Evolutionary conservation across 2,797 vertebrate genomes (phyloP).

Genomic region (Cetoscarus ocellatus): DNA sequence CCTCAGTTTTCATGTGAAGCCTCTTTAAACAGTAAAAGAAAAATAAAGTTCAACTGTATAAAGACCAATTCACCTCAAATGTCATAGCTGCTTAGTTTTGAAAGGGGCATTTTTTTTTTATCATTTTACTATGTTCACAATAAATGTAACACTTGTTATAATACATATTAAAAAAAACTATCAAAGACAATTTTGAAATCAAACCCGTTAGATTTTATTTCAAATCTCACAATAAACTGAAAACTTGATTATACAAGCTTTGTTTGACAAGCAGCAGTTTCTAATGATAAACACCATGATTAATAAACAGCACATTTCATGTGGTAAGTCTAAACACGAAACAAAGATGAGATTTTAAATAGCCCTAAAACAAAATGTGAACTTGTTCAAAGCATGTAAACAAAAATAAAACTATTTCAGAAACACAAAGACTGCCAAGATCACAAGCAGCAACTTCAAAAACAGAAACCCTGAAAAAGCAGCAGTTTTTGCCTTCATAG

Average conservation of each 20-base stretch:
- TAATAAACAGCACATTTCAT: conserved; percentile 25
- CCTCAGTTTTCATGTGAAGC: no score
- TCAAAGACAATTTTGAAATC: not conserved
- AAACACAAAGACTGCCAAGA: conserved; percentile 26
- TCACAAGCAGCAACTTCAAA: conserved; percentile 30
- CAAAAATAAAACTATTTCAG: conserved; percentile 16
- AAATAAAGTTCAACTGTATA: no score
- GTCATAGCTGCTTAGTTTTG: no score
- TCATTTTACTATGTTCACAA: not conserved
- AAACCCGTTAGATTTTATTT: conserved; percentile 62
- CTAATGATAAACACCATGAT: conserved; percentile 20
- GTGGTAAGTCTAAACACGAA: conserved; percentile 22
- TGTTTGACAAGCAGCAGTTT: conserved; percentile 11
- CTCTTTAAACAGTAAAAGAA: no score
- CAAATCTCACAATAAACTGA: conserved; percentile 44
- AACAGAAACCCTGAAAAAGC: conserved; percentile 19
- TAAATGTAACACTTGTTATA: not conserved
- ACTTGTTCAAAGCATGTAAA: conserved; percentile 27
- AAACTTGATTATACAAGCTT: conserved; percentile 53
- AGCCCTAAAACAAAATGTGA: conserved; percentile 16
- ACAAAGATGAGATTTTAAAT: conserved; percentile 30
- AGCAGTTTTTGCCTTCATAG: not conserved
- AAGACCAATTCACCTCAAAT: no score
- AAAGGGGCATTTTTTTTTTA: no score
- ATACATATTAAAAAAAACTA: conserved; percentile 4